phyloP scores from a whole-genome alignment of 2,888 invertebrate species.

The Labia minor region DNA sequence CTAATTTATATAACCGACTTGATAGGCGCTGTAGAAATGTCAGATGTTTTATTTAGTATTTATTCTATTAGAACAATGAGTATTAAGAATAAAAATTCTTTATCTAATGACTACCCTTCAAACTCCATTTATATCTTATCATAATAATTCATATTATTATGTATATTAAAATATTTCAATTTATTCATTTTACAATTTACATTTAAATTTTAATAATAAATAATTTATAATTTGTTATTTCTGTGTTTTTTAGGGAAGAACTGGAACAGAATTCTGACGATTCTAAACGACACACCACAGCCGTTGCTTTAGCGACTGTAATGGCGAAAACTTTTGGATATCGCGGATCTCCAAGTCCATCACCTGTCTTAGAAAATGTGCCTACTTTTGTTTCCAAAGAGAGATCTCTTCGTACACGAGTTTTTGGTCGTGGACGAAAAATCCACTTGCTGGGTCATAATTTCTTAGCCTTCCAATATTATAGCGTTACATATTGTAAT shows the following conservation, averaged over 20 bases:
- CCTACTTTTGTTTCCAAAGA: conserved; percentile 79
- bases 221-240: not conserved
- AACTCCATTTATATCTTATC: no score
- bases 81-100: no score
- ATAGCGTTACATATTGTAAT: conserved; percentile 82
- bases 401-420: conserved; percentile 56
- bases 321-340: conserved; percentile 65
- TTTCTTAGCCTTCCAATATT: conserved; percentile 78
- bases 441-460: conserved; percentile 66
- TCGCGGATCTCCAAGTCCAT: conserved; percentile 43
- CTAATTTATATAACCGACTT: no score
- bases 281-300: conserved; percentile 53
- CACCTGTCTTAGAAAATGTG: conserved; percentile 55
- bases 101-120: no score
- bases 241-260: conserved; percentile 42
- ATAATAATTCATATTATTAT: no score
- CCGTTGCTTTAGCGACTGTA: conserved; percentile 69
- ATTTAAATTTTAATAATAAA: no score
- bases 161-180: no score
- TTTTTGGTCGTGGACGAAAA: conserved; percentile 35
- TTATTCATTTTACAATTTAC: no score
- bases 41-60: no score
- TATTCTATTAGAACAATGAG: no score
- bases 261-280: conserved; percentile 51
- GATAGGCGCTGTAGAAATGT: no score